phyloP scores from a whole-genome alignment of 1,140 invertebrate genomes.

The Pogonomyrmex californicus region DNA sequence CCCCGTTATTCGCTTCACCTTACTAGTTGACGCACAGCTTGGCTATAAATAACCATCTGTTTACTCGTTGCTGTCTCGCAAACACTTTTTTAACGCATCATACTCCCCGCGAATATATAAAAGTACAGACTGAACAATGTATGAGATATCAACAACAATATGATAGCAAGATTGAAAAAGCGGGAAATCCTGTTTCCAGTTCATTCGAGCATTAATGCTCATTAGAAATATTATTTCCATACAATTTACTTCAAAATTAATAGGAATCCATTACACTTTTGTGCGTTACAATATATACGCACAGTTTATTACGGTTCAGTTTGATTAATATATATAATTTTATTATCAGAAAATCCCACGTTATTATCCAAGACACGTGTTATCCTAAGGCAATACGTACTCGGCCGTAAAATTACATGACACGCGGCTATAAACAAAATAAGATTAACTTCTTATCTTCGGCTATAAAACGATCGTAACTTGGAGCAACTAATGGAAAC shows the following conservation, averaged over 20 bases:
- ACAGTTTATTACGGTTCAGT: background rate
- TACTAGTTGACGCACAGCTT: slow-evolving; percentile 65
- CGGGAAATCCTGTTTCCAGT: background rate
- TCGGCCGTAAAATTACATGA: slow-evolving; percentile 34
- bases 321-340: background rate
- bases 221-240: slow-evolving; percentile 18
- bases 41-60: slow-evolving; percentile 80
- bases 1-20: slow-evolving; percentile 75
- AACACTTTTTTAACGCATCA: slow-evolving; percentile 77
- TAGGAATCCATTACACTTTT: background rate
- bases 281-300: background rate
- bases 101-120: slow-evolving; percentile 65
- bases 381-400: slow-evolving; percentile 26
- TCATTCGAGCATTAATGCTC: background rate
- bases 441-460: slow-evolving; percentile 69
- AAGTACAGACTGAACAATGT: slow-evolving; percentile 43
- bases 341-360: background rate
- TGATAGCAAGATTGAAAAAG: background rate
- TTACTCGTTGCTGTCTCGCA: slow-evolving; percentile 75
- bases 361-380: slow-evolving; percentile 27
- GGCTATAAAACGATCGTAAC: slow-evolving; percentile 61
- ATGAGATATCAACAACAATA: slow-evolving; percentile 14
- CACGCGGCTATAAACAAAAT: slow-evolving; percentile 38
- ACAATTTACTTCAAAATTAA: background rate
- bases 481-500: slow-evolving; percentile 58